A percentile compares a stretch with the other conserved stretches of the same genome.
phyloP scores from a whole-genome alignment of 53 echinoderm and acorn worm species.

The Glandiceps talaboti region DNA sequence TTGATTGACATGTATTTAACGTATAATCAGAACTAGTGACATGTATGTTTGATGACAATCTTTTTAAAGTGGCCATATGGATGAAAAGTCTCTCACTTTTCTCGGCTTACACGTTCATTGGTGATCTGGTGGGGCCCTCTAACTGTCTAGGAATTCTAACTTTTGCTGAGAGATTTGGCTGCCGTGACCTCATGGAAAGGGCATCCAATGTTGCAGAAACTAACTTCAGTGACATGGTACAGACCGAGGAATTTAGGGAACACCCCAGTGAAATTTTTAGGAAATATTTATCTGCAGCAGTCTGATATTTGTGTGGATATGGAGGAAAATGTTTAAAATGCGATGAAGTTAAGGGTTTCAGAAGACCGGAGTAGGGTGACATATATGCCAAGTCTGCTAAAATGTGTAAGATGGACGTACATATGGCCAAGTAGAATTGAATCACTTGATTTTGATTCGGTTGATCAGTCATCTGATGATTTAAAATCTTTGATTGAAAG shows the following conservation, averaged over 20 bases:
- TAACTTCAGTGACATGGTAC: constrained; percentile 35
- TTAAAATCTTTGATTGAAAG: too few relatives aligned
- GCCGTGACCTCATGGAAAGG: constrained; percentile 17
- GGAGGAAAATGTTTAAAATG: constrained; percentile 40
- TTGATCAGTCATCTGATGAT: not conserved
- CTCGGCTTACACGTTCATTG: constrained; percentile 49
- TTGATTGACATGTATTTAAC: too few relatives aligned
- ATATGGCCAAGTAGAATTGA: not conserved
- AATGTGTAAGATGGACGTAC: not conserved
- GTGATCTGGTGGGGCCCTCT: constrained; percentile 44
- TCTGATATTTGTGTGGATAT: constrained; percentile 33
- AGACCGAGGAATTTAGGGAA: constrained; percentile 47
- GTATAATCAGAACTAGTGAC: constrained; percentile 44
- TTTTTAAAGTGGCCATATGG: constrained; percentile 55
- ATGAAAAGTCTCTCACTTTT: constrained; percentile 44
- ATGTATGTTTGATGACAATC: constrained; percentile 22
- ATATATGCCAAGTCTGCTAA: not conserved
- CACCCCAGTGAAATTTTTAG: constrained; percentile 26
- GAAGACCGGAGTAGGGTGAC: not conserved
- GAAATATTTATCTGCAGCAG: constrained; percentile 46
- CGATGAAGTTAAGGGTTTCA: constrained; percentile 24
- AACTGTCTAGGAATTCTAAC: constrained; percentile 63
- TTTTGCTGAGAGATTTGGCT: constrained; percentile 47
- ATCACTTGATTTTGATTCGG: not conserved
- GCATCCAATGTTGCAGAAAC: constrained; percentile 32